Evolutionary conservation across 2,888 invertebrate genomes (phyloP).

Genomic region (Hypena proboscidalis): DNA sequence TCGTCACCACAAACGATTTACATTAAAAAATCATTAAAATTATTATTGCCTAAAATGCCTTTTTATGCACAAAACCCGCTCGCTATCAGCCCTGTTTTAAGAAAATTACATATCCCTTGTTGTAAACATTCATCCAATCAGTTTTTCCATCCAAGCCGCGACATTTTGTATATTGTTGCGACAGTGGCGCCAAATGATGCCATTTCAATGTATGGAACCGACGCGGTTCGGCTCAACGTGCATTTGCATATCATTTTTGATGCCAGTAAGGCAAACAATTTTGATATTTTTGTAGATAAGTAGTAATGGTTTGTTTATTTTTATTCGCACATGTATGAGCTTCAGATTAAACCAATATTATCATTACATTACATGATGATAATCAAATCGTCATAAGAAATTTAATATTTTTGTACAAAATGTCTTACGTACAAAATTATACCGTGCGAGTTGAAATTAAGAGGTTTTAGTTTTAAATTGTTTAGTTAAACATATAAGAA

Average conservation of each 20-base stretch:
- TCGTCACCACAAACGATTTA: not conserved
- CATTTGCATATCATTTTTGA: constrained; percentile 34
- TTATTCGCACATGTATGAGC: no score
- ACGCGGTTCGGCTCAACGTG: constrained; percentile 14
- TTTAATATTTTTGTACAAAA: no score
- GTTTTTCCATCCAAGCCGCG: constrained; percentile 20
- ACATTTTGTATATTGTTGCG: constrained; percentile 18
- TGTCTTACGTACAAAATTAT: no score
- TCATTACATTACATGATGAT: no score
- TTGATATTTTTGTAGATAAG: no score
- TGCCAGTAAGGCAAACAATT: constrained; percentile 17
- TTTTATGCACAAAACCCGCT: no score
- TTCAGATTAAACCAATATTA: no score
- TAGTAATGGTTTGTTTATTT: constrained; percentile 17
- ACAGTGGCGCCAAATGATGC: constrained; percentile 29
- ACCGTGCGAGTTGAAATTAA: no score
- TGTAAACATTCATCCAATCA: constrained; percentile 25
- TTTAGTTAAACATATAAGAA: no score
- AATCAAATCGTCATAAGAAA: no score
- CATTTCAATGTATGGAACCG: constrained; percentile 34
- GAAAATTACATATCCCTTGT: constrained; percentile 3
- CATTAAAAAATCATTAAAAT: not conserved
- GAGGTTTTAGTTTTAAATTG: no score
- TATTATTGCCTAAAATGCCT: no score
- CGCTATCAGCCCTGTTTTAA: constrained; percentile 3